Evolutionary conservation across 2,888 invertebrate species (phyloP), one percentile per base, ranked within the genome.

Genomic region (Orchesella flavescens): DNA sequence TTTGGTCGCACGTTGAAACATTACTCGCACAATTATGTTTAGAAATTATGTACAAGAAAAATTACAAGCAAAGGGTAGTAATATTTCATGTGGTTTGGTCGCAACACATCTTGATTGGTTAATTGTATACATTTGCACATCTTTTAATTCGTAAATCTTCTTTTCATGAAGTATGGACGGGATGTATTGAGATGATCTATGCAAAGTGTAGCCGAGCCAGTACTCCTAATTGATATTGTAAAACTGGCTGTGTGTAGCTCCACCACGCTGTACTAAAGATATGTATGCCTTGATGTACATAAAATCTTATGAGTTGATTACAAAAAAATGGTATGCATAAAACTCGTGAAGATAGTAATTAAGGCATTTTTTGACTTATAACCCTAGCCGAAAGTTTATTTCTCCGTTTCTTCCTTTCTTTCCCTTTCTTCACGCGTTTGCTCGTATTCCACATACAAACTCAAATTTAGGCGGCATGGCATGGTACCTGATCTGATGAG

Each of bases 71-170:
- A 21, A 53, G n/a, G 53, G 59, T 19, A 57, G 43, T 59, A 57
- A 72, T 71, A 71, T 59, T 57, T 57, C 43, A 72, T 34, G 13
- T 43, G 19, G 13, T n/a, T 57, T 44, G 21, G 46, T 46, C 46
- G 61, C 21, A 72, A 53, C 49, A 74, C 74, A 74, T 74, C 74
- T 63, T 74, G 74, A 74, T 74, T 49, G 49, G 24, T 24, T 74
- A 74, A 63, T 74, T 63, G 74, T 24, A 63, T 65, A 63, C 34
- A 73, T 73, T 73, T 73, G 61, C 61, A 49, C 53, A 23, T 49
- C 19, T 74, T 53, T 23, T 57, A 66, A 76, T 76, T 66, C 76
- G 76, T 76, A 76, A 76, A 76, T 76, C 76, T 66, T 55, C 24
- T 55, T 75, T 66, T 76, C 66, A 76, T 76, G 76, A 76, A 55